Evolutionary conservation across 2,888 invertebrate species (phyloP).

Genomic region (Lasiommata megera): DNA sequence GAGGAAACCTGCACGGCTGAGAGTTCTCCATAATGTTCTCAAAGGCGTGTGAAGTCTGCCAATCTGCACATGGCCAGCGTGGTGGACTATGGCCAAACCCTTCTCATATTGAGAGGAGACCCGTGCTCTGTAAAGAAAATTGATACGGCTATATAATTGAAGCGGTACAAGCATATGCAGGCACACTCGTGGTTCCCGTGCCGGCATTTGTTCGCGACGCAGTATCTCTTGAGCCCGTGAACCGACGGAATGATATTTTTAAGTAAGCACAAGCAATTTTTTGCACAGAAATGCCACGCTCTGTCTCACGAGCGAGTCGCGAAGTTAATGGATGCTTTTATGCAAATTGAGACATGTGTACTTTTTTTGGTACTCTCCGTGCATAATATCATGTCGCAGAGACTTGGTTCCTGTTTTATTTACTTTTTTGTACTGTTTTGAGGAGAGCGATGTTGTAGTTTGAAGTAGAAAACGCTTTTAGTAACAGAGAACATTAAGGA

Average conservation of each 20-base stretch:
- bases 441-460: neutral
- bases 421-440: neutral
- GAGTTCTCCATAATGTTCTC: too few relatives aligned
- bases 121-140: too few relatives aligned
- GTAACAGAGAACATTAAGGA: too few relatives aligned
- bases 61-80: too few relatives aligned
- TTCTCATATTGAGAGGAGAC: too few relatives aligned
- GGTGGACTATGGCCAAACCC: too few relatives aligned
- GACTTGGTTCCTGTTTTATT: neutral
- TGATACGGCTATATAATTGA: neutral
- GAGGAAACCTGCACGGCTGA: too few relatives aligned
- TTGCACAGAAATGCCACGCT: neutral
- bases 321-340: constrained; percentile 22
- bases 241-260: constrained; percentile 19
- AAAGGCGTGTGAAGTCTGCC: too few relatives aligned
- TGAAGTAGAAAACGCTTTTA: neutral
- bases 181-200: neutral
- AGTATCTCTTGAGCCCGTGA: constrained; percentile 1
- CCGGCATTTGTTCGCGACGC: neutral
- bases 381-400: neutral
- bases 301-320: constrained; percentile 6
- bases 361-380: constrained; percentile 3
- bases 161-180: too few relatives aligned
- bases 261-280: constrained; percentile 6
- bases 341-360: constrained; percentile 24